These are phyloP conservation scores for Apeira syringaria DNA, from an alignment of 2,888 invertebrate species.

Conservation along the genomic window DNA sequence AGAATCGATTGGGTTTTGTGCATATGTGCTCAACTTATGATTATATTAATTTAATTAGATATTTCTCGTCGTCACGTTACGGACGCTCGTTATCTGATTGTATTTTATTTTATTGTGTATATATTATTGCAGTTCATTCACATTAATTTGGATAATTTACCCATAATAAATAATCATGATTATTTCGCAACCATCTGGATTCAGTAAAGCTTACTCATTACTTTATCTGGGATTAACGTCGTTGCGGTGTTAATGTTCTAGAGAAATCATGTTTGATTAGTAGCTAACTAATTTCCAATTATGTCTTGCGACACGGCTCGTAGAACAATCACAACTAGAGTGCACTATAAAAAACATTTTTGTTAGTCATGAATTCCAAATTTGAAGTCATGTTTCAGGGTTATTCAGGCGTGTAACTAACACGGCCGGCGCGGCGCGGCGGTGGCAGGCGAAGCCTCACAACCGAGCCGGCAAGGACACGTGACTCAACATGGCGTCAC, in stretches of 20 bases:
- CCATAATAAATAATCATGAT: no score
- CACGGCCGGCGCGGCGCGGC: slow-evolving; percentile 35
- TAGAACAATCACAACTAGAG: no score
- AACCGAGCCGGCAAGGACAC: slow-evolving; percentile 53
- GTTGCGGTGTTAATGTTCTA: background rate
- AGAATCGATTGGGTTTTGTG: no score
- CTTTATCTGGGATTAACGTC: slow-evolving; percentile 12
- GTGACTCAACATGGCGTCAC: slow-evolving; percentile 58
- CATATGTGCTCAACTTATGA: no score
- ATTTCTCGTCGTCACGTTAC: no score
- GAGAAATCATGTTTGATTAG: slow-evolving; percentile 1
- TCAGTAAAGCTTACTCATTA: slow-evolving; percentile 18
- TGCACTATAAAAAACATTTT: background rate
- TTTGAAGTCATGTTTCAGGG: slow-evolving; percentile 20
- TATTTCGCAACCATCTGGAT: slow-evolving; percentile 23
- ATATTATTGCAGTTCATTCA: no score
- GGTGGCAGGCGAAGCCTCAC: slow-evolving; percentile 42
- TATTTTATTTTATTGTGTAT: no score
- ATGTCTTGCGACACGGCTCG: no score
- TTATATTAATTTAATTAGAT: no score
- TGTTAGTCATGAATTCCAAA: background rate
- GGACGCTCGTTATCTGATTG: no score
- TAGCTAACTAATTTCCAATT: background rate
- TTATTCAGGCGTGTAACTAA: slow-evolving; percentile 36
- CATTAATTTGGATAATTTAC: no score